Evolutionary conservation across 2,888 invertebrate species (phyloP), one percentile per base, ranked within the genome.

Genomic region (Ephialtes manifestator): DNA sequence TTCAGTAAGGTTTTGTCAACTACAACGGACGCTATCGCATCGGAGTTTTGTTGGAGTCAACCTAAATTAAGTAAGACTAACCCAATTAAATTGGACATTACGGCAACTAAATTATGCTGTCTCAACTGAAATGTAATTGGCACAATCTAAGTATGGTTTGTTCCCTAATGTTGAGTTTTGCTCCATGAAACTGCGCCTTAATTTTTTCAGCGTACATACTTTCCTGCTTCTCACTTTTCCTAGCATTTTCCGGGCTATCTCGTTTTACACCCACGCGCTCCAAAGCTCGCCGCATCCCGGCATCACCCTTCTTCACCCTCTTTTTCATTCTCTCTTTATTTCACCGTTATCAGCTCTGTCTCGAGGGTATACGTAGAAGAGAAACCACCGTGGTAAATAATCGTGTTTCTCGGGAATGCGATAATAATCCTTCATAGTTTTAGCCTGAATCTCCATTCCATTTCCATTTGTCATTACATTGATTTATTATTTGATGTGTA

Each of bases 291-390:
- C 39, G 65, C 65, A 18, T 15, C 15, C 51, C 72, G 53, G 65
- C 55, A 55, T 65, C 67, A 28, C n/a, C 53, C 71, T 48, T 43
- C 58, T 15, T 24, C 60, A n/a, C 46, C 39, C 65, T 74, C 53
- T 60, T 53, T 67, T 67, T 65, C 35, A 39, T 81, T 80, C 65
- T 72, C 63, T 65, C 20, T 71, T 55, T 58, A 70, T 55, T 43
- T 72, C 55, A 65, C 39, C 55, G 72, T 53, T 74, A 43, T 74
- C 53, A 20, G 43, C 48, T 35, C 63, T 51, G 63, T 65, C 80
- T 53, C 63, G 39, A 24, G 58, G 46, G 35, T 58, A 46, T 24
- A 15, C 63, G 58, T 18, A 18, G 31, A 20, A 53, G 65, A 58
- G 31, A 60, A 58, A 71, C 60, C 51, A 13, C 39, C 80, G 39